Conservation (phyloP, 2,113 vertebrate genomes). For the Pantherophis guttatus region DNA sequence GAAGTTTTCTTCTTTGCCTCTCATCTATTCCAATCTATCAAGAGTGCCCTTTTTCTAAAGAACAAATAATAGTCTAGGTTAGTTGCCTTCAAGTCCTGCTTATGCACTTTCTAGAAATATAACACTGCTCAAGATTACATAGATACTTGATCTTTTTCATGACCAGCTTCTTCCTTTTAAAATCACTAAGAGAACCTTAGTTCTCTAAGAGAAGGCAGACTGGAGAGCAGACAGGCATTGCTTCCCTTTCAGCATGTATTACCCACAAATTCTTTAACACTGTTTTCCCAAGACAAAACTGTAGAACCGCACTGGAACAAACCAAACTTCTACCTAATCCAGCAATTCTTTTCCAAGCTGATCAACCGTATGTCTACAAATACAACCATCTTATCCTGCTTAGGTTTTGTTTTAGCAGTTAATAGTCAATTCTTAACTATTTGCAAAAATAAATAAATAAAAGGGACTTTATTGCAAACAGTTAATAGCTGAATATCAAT, state of each 20-base stretch:
- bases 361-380: no score
- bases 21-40: background rate
- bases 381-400: background rate
- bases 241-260: background rate
- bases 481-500: background rate
- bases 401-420: background rate
- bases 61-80: background rate
- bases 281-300: background rate
- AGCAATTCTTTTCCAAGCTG: no score
- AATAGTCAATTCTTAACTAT: background rate
- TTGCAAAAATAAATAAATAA: background rate
- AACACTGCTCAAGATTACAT: background rate
- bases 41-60: background rate
- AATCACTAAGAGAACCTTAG: no score
- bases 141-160: background rate
- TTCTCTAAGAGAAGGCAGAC: no score
- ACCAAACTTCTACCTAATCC: background rate
- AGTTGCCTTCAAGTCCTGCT: background rate
- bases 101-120: background rate
- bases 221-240: no score
- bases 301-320: background rate
- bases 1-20: background rate
- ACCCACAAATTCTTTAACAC: background rate
- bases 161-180: background rate
- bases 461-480: background rate